Conservation (phyloP, 2,113 vertebrate genomes). For the Falcunculus frontatus region DNA sequence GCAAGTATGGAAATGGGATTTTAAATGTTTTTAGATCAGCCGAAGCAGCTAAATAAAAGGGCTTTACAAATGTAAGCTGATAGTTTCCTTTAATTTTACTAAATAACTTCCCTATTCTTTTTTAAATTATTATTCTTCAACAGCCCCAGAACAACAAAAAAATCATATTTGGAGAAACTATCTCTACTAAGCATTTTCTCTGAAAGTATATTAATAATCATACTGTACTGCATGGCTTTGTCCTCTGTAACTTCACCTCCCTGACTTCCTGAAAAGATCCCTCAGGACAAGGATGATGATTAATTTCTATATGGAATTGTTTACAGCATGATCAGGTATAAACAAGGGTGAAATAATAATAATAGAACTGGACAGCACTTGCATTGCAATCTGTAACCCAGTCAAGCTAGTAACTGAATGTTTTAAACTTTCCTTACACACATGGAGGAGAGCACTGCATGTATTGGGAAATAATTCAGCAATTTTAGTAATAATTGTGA, state of each 20-base stretch:
- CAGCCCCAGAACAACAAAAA: not conserved
- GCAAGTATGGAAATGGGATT: conserved; percentile 37
- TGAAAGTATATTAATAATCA: not conserved
- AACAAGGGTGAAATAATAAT: not conserved
- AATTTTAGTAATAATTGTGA: not conserved
- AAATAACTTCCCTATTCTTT: not conserved
- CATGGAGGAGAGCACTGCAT: not conserved
- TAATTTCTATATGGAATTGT: not conserved
- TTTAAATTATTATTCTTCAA: not conserved
- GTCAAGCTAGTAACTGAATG: not conserved
- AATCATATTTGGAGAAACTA: not conserved
- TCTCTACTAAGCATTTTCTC: not conserved
- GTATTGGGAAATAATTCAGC: not conserved
- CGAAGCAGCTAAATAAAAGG: not conserved
- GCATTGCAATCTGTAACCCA: not conserved
- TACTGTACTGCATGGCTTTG: not conserved
- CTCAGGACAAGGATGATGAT: not conserved
- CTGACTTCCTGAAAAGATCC: not conserved
- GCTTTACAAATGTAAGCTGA: not conserved
- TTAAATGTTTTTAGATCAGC: conserved; percentile 28
- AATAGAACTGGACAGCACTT: not conserved
- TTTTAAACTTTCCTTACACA: not conserved
- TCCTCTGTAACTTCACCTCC: not conserved
- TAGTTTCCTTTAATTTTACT: not conserved
- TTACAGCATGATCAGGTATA: not conserved